Percentiles rank a stretch among this genome's conserved stretches.
phyloP scores from a whole-genome alignment of 2,888 invertebrate species.

The Serrognathus titanus region DNA sequence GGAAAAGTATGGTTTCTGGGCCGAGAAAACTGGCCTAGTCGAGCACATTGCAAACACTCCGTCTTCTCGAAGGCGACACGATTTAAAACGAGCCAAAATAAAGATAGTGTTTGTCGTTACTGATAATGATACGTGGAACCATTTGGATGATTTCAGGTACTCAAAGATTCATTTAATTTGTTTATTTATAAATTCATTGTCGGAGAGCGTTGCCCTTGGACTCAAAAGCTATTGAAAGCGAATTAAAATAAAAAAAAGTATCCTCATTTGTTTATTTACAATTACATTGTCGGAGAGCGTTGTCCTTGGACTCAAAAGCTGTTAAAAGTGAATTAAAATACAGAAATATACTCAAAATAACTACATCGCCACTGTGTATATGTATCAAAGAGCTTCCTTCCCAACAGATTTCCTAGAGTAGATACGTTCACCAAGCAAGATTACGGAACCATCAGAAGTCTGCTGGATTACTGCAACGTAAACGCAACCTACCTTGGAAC shows the following conservation, averaged over 20 bases:
- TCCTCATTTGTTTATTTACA: too few species aligned
- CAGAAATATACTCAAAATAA: too few species aligned
- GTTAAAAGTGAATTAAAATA: too few species aligned
- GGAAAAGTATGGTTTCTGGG: slow-evolving; percentile 20
- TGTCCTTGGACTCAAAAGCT: too few species aligned
- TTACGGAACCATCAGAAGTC: slow-evolving; percentile 13
- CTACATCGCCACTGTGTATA: too few species aligned
- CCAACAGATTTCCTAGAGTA: slow-evolving; percentile 12
- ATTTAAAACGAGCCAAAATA: slow-evolving; percentile 15
- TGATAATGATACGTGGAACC: slow-evolving; percentile 12
- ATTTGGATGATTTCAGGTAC: slow-evolving; percentile 21
- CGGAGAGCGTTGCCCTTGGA: too few species aligned
- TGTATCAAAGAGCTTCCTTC: not conserved
- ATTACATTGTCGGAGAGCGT: too few species aligned
- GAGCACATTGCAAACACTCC: not conserved
- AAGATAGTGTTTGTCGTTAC: slow-evolving; percentile 15
- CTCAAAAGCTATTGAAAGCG: too few species aligned
- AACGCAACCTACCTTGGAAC: slow-evolving; percentile 5
- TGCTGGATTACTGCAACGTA: slow-evolving; percentile 19
- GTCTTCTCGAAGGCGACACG: slow-evolving; percentile 8
- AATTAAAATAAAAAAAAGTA: too few species aligned
- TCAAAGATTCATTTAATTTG: too few species aligned
- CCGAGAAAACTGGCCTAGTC: slow-evolving; percentile 1
- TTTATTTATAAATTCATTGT: too few species aligned
- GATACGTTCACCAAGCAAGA: slow-evolving; percentile 20